Base-by-base conservation (phyloP, 1,140 invertebrate species). In the Lutraria rhynchaena region DNA sequence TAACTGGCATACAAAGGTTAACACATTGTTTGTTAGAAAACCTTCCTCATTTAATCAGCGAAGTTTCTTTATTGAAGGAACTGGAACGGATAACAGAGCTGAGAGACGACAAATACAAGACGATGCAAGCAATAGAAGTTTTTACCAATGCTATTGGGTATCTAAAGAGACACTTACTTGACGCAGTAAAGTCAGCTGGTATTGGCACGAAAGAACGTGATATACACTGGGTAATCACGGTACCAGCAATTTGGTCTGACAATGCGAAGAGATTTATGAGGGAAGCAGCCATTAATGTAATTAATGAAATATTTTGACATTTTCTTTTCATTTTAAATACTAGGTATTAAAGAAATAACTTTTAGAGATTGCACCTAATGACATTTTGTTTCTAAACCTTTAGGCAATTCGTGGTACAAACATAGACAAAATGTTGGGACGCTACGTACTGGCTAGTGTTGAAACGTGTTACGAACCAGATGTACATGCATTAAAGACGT, bases 121-220 rank as follows among this genome's bases (percentile, higher is more conserved):
- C 67, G n/a, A 76, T 84, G 77, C 53, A 41, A 17, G 83, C 78
- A 61, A 81, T 81, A 51, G 41, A 51, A 1, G 83, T 84, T 15
- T 81, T 84, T 57, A 51, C 77, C 17, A 61, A 19, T 17, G 37
- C 77, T 17, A 84, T 84, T 33, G 27, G 46, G 22, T 84, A 70
- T 55, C 65, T 84, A 27, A 76, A 81, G 44, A 37, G 76, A 22
- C 69, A 80, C 29, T 31, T 74, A 2, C 19, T 85, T 0, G 17
- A 71, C 19, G 44, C 46, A 5, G 31, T 41, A 24, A 17, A 77
- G 37, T 11, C 27, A 24, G 44, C 69, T 3, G 58, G 46, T 15
- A 35, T 24, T 5, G 29, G 19, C 1, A 22, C 63, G 3, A 63
- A 51, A 35, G 17, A 19, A 19, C 33, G 24, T 0, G 76, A 80